phyloP scores from a whole-genome alignment of 2,797 vertebrate genomes.

The Carduelis carduelis region DNA sequence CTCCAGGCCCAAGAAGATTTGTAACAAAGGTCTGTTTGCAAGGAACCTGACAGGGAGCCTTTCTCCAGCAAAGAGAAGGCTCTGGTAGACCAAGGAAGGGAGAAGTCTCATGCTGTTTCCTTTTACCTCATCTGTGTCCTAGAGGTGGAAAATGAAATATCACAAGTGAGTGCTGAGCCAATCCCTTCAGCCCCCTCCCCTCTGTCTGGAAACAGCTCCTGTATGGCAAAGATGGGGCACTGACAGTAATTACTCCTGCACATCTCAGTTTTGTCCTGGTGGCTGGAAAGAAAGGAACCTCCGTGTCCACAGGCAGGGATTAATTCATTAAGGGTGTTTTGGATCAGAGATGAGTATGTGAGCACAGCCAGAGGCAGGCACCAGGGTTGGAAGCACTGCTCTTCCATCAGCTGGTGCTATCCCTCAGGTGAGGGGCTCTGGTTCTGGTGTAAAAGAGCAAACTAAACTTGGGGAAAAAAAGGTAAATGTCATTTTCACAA shows the following conservation, averaged over 20 bases:
- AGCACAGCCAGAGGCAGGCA: neutral
- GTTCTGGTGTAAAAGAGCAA: neutral
- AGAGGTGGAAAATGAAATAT: neutral
- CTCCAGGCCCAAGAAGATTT: neutral
- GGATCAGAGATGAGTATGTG: neutral
- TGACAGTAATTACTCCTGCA: neutral
- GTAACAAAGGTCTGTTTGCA: neutral
- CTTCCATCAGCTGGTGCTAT: neutral
- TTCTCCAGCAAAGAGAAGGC: neutral
- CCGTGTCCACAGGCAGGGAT: neutral
- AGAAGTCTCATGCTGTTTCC: neutral
- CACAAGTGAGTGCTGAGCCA: neutral
- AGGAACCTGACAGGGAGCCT: neutral
- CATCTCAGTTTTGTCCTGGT: neutral
- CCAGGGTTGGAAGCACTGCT: neutral
- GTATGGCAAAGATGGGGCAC: accelerated
- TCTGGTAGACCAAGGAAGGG: neutral
- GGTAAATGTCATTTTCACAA: neutral
- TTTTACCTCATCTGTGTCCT: neutral
- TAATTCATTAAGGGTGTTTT: neutral
- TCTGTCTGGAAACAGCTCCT: neutral
- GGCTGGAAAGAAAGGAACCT: neutral
- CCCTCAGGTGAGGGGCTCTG: accelerated
- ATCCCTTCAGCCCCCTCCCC: neutral
- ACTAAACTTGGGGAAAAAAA: neutral